Conservation (phyloP, 2,113 vertebrate genomes). For the Ranitomeya imitator region DNA sequence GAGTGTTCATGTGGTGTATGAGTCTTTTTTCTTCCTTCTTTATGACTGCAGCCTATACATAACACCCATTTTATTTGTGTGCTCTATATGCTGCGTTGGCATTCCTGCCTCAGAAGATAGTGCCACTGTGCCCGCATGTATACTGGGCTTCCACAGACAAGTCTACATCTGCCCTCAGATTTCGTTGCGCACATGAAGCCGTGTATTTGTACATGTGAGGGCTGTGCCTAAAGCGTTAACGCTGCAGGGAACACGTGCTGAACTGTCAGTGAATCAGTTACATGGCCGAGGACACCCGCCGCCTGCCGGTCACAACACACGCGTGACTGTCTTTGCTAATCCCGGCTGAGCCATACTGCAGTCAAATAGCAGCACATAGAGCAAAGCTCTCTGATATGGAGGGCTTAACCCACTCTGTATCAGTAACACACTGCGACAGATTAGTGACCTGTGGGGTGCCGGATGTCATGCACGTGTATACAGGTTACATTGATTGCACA, state of each 20-base stretch:
- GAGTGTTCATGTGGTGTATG: background rate
- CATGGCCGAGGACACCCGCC: slow-evolving; percentile 35
- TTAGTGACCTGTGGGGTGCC: background rate
- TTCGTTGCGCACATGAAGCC: slow-evolving; percentile 5
- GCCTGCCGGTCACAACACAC: slow-evolving; percentile 32
- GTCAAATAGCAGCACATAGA: slow-evolving; percentile 36
- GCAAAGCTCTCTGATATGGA: slow-evolving; percentile 30
- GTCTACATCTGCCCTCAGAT: background rate
- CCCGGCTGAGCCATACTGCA: slow-evolving; percentile 31
- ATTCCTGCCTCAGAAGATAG: background rate
- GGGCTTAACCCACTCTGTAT: slow-evolving; percentile 17
- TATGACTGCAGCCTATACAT: background rate
- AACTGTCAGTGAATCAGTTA: slow-evolving; percentile 46
- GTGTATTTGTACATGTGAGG: slow-evolving; percentile 25
- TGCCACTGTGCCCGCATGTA: background rate
- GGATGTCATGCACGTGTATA: background rate
- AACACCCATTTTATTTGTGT: background rate
- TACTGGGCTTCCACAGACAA: background rate
- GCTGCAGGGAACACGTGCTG: slow-evolving; percentile 41
- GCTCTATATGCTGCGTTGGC: background rate
- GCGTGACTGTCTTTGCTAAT: slow-evolving; percentile 39
- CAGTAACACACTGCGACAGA: background rate
- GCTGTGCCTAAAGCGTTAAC: slow-evolving; percentile 12
- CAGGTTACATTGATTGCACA: background rate
- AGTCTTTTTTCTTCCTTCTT: background rate